These are phyloP conservation scores for Meandrusa payeni DNA, from an alignment of 2,888 invertebrate genomes.

Conservation along the genomic window DNA sequence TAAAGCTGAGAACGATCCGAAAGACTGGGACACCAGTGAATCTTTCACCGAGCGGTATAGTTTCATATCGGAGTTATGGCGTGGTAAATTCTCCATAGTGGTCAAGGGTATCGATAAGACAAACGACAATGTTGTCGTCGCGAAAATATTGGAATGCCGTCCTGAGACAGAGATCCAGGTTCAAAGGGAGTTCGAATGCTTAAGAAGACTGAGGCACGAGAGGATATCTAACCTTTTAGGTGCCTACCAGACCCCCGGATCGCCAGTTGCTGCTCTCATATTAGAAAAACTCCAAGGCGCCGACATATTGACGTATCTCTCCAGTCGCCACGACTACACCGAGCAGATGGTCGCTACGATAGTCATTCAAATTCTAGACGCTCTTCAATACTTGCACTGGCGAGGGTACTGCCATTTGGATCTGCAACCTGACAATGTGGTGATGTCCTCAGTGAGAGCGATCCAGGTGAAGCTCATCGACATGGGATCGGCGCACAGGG, in stretches of 20 bases:
- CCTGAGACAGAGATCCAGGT: conserved; percentile 84
- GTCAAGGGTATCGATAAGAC: conserved; percentile 88
- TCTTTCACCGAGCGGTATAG: conserved; percentile 88
- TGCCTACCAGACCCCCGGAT: conserved; percentile 85
- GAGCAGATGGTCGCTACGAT: conserved; percentile 96
- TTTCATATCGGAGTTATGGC: conserved; percentile 91
- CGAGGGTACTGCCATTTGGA: conserved; percentile 93
- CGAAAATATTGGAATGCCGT: conserved; percentile 89
- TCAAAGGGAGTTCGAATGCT: conserved; percentile 90
- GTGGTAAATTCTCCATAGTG: conserved; percentile 93
- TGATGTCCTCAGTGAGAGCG: conserved; percentile 92
- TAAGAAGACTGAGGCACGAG: conserved; percentile 92
- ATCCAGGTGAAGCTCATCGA: conserved; percentile 95
- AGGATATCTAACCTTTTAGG: conserved; percentile 88
- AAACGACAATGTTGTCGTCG: conserved; percentile 88
- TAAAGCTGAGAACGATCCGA: conserved; percentile 85
- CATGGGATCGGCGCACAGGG: conserved; percentile 92
- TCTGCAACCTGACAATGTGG: conserved; percentile 96
- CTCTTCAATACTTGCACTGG: conserved; percentile 97
- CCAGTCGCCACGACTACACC: conserved; percentile 93
- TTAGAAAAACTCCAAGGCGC: conserved; percentile 94
- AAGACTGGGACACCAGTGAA: conserved; percentile 85
- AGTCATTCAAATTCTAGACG: conserved; percentile 92
- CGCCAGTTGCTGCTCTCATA: conserved; percentile 85
- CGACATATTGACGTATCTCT: conserved; percentile 93